These are phyloP conservation scores for Epinephelus fuscoguttatus DNA, from an alignment of 2,113 vertebrate genomes.

Conservation along the genomic window DNA sequence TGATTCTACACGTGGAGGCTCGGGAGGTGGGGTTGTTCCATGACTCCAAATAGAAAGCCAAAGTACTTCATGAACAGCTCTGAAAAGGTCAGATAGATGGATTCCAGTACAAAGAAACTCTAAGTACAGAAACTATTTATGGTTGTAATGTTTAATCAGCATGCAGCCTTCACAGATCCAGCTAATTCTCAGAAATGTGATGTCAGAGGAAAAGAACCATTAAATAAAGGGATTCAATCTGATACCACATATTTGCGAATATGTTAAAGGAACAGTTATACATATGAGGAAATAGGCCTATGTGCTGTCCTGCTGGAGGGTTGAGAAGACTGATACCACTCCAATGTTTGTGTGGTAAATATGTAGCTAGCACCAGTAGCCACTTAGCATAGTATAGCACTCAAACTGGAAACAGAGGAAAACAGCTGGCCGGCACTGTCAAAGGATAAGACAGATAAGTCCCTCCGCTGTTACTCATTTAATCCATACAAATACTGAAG, in stretches of 20 bases:
- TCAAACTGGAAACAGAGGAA: not conserved
- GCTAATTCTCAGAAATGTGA: not conserved
- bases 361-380: not conserved
- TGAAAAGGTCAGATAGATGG: conserved; percentile 68
- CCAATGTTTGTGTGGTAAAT: not conserved
- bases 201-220: rapidly evolving
- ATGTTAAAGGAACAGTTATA: not conserved
- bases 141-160: not conserved
- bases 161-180: conserved; percentile 1
- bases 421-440: not conserved
- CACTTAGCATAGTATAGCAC: not conserved
- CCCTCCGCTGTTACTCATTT: not conserved
- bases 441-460: not conserved
- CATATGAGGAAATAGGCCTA: not conserved
- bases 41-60: conserved; percentile 72
- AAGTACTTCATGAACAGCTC: conserved; percentile 34
- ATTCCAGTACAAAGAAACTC: conserved; percentile 39
- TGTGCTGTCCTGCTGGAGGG: not conserved
- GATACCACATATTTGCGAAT: not conserved
- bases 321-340: not conserved
- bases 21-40: conserved; percentile 59
- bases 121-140: conserved; percentile 13
- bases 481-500: not conserved
- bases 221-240: not conserved
- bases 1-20: conserved; percentile 41